phyloP scores from a whole-genome alignment of 2,113 vertebrate species.

The Nothobranchius kuhntae region DNA sequence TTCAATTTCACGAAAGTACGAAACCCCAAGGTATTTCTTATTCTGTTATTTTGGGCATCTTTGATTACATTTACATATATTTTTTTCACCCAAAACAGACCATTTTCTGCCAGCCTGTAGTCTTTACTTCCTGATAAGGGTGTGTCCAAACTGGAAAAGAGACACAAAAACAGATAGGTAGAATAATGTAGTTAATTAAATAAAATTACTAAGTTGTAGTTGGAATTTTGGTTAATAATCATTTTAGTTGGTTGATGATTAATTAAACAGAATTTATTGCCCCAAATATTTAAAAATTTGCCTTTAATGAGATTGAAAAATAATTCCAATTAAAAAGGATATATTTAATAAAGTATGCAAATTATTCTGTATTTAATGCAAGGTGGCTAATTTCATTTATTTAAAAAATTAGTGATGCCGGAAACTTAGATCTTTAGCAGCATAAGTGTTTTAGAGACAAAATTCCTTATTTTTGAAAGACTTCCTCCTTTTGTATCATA shows the following conservation, averaged over 20 bases:
- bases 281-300: background rate
- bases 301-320: too few species aligned
- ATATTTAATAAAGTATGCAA: too few species aligned
- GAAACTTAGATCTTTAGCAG: background rate
- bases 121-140: conserved; percentile 60
- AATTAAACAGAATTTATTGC: background rate
- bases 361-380: background rate
- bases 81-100: conserved; percentile 15
- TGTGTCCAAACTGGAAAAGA: conserved; percentile 37
- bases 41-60: background rate
- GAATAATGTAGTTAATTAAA: background rate
- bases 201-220: background rate
- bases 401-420: background rate
- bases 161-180: conserved; percentile 5
- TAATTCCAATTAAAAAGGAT: too few species aligned
- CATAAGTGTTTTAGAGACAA: background rate
- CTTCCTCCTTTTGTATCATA: background rate
- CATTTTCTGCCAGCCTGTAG: conserved; percentile 57
- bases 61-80: too few species aligned
- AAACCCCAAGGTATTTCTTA: background rate
- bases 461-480: background rate
- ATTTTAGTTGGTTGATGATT: conserved; percentile 7
- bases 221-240: background rate
- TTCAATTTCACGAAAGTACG: background rate
- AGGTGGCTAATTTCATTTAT: background rate